Evolutionary conservation across 2,113 vertebrate species (phyloP).

Genomic region (Zosterops pallidus): DNA sequence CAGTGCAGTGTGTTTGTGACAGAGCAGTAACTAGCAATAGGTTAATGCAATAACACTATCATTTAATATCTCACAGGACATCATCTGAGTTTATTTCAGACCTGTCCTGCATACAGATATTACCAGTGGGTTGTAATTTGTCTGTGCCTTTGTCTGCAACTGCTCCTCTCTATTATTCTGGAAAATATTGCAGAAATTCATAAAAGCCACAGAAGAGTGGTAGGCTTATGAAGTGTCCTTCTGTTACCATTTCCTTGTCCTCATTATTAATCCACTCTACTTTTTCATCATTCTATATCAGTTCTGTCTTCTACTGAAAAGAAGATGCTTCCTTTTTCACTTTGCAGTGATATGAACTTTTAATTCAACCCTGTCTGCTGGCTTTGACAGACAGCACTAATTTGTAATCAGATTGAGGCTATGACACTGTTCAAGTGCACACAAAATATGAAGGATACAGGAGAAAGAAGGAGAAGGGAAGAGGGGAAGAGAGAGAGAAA

Average conservation of each 20-base stretch:
- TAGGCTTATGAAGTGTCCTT: not conserved
- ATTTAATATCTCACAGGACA: not conserved
- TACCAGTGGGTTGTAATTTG: not conserved
- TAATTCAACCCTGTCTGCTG: slow-evolving; percentile 4
- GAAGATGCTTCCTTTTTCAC: not conserved
- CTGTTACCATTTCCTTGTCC: not conserved
- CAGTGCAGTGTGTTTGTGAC: not conserved
- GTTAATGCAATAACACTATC: not conserved
- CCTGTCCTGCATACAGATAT: not conserved
- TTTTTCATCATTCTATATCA: not conserved
- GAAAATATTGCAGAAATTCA: slow-evolving; percentile 2
- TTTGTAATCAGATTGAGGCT: not conserved
- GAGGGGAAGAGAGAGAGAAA: not conserved
- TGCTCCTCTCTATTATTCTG: slow-evolving; percentile 20
- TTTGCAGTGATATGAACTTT: not conserved
- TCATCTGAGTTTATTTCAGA: not conserved
- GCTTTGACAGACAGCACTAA: not conserved
- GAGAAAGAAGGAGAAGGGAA: not conserved
- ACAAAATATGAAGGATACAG: not conserved
- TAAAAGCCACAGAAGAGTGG: not conserved
- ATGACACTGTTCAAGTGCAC: not conserved
- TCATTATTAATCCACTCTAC: not conserved
- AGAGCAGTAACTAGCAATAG: not conserved
- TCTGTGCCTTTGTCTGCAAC: slow-evolving; percentile 1
- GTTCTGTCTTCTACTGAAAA: not conserved